These are phyloP conservation scores for Tachysurus vachellii DNA, from an alignment of 2,113 vertebrate genomes.

Conservation along the genomic window DNA sequence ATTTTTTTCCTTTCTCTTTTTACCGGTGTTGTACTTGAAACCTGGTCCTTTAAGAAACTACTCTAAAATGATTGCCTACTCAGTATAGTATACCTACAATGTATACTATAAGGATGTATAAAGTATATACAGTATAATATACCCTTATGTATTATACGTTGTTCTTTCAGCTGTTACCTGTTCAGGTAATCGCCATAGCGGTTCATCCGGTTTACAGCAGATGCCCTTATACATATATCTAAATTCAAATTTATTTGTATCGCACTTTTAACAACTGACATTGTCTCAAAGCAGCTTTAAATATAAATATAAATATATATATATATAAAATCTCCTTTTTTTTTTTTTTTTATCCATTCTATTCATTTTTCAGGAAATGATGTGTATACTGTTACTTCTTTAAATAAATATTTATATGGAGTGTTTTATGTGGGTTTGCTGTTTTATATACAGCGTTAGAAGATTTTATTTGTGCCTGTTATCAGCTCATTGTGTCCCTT, in stretches of 20 bases:
- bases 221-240: too few species aligned
- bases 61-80: neutral
- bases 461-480: neutral
- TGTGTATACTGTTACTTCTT: neutral
- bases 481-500: constrained; percentile 58
- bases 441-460: neutral
- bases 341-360: neutral
- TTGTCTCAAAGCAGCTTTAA: too few species aligned
- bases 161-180: too few species aligned
- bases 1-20: neutral
- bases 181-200: too few species aligned
- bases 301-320: too few species aligned
- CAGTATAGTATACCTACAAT: too few species aligned
- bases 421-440: neutral
- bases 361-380: neutral
- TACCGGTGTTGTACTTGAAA: neutral
- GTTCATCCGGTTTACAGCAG: too few species aligned
- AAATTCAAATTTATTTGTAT: too few species aligned
- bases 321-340: too few species aligned
- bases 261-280: too few species aligned
- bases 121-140: neutral
- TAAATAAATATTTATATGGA: neutral
- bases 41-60: neutral
- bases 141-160: neutral
- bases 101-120: too few species aligned